Evolutionary conservation across 2,113 vertebrate species (phyloP).

Genomic region (Neodon shergylaensis): DNA sequence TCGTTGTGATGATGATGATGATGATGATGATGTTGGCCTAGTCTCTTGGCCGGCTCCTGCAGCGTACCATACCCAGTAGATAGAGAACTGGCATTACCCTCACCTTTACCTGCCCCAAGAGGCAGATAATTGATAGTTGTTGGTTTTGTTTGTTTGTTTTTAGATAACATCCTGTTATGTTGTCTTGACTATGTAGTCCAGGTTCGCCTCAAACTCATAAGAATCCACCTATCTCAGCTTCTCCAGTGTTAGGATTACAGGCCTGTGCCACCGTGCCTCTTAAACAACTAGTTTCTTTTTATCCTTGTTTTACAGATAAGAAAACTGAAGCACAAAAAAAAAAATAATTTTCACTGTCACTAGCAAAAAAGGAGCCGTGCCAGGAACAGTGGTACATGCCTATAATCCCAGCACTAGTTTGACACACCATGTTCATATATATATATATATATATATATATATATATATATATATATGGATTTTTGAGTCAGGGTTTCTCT

Average conservation of each 20-base stretch:
- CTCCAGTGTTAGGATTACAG: background rate
- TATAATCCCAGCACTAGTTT: background rate
- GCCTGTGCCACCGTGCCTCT: background rate
- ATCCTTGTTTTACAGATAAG: background rate
- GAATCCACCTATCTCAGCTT: background rate
- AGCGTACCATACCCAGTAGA: background rate
- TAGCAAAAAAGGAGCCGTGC: background rate
- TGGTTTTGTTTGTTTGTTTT: background rate
- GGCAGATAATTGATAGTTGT: background rate
- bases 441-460: too few relatives aligned
- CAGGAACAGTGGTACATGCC: background rate
- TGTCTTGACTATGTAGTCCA: background rate
- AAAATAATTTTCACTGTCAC: background rate
- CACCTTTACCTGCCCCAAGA: background rate
- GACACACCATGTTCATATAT: background rate
- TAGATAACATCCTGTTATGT: background rate
- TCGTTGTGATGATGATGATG: too few relatives aligned
- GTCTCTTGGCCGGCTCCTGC: background rate
- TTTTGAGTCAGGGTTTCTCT: too few relatives aligned
- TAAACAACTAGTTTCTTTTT: background rate
- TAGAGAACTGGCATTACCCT: background rate
- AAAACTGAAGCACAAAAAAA: background rate
- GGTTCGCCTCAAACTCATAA: background rate
- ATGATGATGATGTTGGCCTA: background rate
- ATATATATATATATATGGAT: too few relatives aligned